Evolutionary conservation across 2,113 vertebrate genomes (phyloP), one percentile per base, ranked within the genome.

Genomic region (Tautogolabrus adspersus): DNA sequence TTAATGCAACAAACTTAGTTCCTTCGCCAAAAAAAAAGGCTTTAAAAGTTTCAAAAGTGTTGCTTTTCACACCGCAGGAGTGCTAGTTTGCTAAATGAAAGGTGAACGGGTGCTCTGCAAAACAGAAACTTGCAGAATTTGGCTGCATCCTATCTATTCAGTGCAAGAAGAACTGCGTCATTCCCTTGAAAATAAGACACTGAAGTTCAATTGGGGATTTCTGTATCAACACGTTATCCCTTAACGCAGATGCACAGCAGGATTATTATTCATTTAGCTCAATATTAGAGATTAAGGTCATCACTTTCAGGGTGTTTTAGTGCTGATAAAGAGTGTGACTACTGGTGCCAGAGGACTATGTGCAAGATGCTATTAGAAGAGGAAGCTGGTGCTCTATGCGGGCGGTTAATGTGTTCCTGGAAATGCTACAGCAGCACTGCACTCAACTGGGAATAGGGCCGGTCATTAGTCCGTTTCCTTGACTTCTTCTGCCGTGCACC

Each of bases 381-480:
- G 73, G 82, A 86, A 62, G 79, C 77, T 60, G 66, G 64, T 37
- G 64, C 76, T 81, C 75, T 56, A 55, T 49, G 54, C 61, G 56
- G 68, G 30, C 63, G 30, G 65, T 64, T 92, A 89, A 91, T 91
- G 90, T 81, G 70, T 89, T 93, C 86, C 87, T 86, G 91, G 86
- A 89, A 91, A 82, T 34, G 78, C 78, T 84, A n/a, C 73, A 46
- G 66, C 52, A 58, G 80, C 76, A 40, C 30, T 51, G 70, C 77
- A 59, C 58, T 80, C 91, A 73, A 2, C 61, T 56, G 83, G 84
- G 72, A 87, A 79, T 54, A 47, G 44, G 26, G 10, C 26, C 10
- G 51, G 64, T 85, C 86, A 80, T 87, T 76, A 84, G 76, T 84
- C 62, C 6, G 18, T 75, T 77, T 79, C 61, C 68, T 44, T 51